Base-by-base conservation (phyloP, 2,113 vertebrate species). In the Perca schrenkii region DNA sequence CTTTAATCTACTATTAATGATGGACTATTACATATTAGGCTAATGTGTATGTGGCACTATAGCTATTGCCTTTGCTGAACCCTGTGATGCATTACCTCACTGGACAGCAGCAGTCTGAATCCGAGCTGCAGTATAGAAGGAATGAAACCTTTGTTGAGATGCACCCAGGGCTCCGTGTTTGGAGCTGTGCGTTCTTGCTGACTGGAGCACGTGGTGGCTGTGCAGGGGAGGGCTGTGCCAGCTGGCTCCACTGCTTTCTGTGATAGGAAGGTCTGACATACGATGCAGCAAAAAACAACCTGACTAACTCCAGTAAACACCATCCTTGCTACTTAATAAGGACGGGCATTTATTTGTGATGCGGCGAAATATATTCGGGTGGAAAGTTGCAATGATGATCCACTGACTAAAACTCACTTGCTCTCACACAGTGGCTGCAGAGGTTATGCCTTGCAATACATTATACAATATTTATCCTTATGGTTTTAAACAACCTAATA, bases 251-350 rank as follows among this genome's bases (percentile, higher is more conserved):
- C 21, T n/a, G n/a, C 74, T 75, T 47, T 60, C 49, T 54, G 57
- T 77, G 66, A 64, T 36, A 6, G 66, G 62, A 61, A 71, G 50
- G 52, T 77, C 60, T 82, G 77, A 85, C 82, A 79, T 79, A 85
- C 86, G 85, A 92, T 79, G 79, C 89, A 79, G 81, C 80, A 77
- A 74, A 89, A 66, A 81, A 70, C 34, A 31, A 50, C 15, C 77
- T 2, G 58, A 69, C 61, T 0, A n/a, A 52, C 56, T 47, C 31
- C 53, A 49, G 36, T 34, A 63, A 62, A 57, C 70, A 61, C 64
- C 61, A 19, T 69, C 47, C 62, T 12, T 56, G 64, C 52, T 34
- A 6, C 36, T 62, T 50, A 21, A 60, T 36, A 11, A 43, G 50
- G 43, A 47, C 10, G 22, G 46, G 25, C 34, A 8, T 78, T 52